These are phyloP conservation scores for Aquatica leii DNA, from an alignment of 2,888 invertebrate species.

Conservation along the genomic window DNA sequence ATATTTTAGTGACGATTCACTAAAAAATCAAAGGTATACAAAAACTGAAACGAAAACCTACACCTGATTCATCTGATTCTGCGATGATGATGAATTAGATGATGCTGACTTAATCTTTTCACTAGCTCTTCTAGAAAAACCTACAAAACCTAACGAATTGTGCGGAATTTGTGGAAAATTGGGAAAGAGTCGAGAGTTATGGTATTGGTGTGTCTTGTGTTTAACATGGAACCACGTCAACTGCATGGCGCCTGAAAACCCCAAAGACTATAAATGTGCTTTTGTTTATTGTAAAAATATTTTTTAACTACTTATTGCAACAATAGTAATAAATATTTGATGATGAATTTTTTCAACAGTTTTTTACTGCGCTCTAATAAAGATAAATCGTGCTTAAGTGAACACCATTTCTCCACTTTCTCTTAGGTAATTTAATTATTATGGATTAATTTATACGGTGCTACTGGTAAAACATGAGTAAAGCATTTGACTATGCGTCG, in stretches of 20 bases:
- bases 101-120: neutral
- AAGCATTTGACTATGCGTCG: too few species aligned
- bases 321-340: neutral
- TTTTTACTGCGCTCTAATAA: too few species aligned
- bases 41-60: neutral
- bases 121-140: neutral
- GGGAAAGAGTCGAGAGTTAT: neutral
- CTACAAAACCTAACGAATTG: slow-evolving; percentile 3
- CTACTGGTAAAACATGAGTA: too few species aligned
- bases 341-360: too few species aligned
- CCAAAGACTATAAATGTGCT: neutral
- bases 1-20: neutral
- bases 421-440: too few species aligned
- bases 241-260: neutral
- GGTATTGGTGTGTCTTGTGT: neutral
- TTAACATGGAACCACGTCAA: neutral
- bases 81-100: slow-evolving; percentile 1
- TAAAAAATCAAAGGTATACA: neutral
- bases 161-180: slow-evolving; percentile 2
- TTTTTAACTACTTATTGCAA: neutral
- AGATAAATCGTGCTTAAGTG: neutral
- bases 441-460: too few species aligned
- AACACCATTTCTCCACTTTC: neutral
- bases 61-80: neutral
- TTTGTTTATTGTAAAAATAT: neutral